These are phyloP conservation scores for Setophaga kirtlandii DNA, from an alignment of 2,113 vertebrate genomes.

Conservation along the genomic window DNA sequence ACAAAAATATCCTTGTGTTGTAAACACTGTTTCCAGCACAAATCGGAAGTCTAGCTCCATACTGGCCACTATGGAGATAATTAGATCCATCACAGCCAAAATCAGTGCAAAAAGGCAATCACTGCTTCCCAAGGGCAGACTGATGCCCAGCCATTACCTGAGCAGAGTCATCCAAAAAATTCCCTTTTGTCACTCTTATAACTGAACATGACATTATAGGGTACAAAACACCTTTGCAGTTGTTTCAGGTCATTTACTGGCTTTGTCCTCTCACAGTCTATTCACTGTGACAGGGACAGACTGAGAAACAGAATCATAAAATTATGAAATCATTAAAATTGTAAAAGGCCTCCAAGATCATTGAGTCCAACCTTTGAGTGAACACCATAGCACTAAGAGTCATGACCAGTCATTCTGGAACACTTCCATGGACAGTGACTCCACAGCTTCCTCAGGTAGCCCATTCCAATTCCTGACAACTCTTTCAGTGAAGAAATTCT, in stretches of 20 bases:
- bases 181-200: neutral
- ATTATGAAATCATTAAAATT: neutral
- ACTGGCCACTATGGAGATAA: neutral
- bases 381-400: neutral
- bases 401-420: neutral
- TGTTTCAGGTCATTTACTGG: neutral
- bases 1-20: neutral
- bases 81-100: neutral
- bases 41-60: accelerated
- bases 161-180: neutral
- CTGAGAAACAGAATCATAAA: neutral
- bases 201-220: accelerated
- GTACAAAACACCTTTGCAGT: neutral
- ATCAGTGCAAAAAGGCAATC: neutral
- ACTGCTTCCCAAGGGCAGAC: neutral
- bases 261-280: neutral
- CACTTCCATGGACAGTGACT: accelerated
- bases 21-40: neutral
- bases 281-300: neutral
- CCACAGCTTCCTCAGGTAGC: no score
- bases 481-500: neutral
- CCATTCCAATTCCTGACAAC: neutral
- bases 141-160: neutral
- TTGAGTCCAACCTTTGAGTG: neutral
- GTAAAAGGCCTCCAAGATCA: neutral